Evolutionary conservation across 1,140 invertebrate species (phyloP), one percentile per base, ranked within the genome.

Genomic region (Calliopsis andreniformis): DNA sequence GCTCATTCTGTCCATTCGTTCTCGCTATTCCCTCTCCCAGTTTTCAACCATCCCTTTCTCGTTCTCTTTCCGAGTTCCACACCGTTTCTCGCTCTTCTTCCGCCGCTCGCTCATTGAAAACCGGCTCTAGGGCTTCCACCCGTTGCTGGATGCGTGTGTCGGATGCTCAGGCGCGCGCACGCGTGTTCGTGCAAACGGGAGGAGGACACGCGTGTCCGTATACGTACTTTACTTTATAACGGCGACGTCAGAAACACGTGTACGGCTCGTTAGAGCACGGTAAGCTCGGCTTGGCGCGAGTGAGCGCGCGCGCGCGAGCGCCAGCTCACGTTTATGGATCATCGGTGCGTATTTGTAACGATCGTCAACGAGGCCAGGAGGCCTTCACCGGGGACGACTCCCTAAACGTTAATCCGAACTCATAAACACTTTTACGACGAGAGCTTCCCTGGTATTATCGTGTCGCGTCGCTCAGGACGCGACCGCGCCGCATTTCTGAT

Each of bases 171-270:
- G 66, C 42, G 16, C 47, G 55, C 20, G n/a, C 32, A 16, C 32
- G 61, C 59, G 47, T 66, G 61, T 43, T 16, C 16, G 35, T 43
- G 30, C 61, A 10, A 39, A 28, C 30, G 10, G 23, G 23, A 16
- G 16, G n/a, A n/a, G 42, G 45, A 51, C 70, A 42, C 71, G 62
- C 51, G 63, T 67, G 47, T 75, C 39, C 39, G 51, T 76, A 53
- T 69, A 69, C 43, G 64, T 56, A 67, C 39, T 82, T 39, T 87
- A 80, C 78, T 87, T 86, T 87, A 84, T 86, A 88, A 83, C 82
- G 75, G 71, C 86, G 80, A 85, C 85, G 82, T 84, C 83, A 80
- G 82, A 86, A 87, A 87, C 87, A 88, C 86, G 88, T 89, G 88
- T 88, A 87, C 82, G 84, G 78, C 85, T 88, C 86, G 85, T 83